These are phyloP conservation scores for Lepidocyrtoides sp. DNA, from an alignment of 2,888 invertebrate genomes.

Conservation along the genomic window DNA sequence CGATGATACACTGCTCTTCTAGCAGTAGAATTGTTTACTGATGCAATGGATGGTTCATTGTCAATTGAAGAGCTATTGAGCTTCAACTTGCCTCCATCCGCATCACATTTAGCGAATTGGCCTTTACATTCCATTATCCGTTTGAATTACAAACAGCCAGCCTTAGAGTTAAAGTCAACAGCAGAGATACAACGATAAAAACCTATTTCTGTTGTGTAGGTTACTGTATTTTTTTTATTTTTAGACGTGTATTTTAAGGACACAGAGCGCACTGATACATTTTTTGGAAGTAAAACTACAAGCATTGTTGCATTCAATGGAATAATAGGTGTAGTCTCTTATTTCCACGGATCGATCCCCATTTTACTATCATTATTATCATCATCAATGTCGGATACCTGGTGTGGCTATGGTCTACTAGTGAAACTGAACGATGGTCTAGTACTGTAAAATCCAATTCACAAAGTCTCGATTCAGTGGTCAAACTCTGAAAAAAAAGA, in stretches of 20 bases:
- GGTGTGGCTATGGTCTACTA: conserved; percentile 45
- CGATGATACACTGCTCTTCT: too few species aligned
- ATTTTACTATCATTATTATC: neutral
- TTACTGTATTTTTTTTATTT: too few species aligned
- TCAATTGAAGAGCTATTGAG: conserved; percentile 12
- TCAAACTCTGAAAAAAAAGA: too few species aligned
- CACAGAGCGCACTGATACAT: too few species aligned
- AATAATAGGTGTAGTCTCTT: too few species aligned
- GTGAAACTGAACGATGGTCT: conserved; percentile 38
- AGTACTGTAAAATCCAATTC: too few species aligned
- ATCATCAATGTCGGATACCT: conserved; percentile 12
- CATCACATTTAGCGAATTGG: conserved; percentile 7
- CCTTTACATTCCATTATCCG: neutral
- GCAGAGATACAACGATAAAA: neutral
- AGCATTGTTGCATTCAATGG: too few species aligned
- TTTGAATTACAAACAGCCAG: neutral
- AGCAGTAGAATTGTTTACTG: conserved; percentile 38
- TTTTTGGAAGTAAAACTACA: too few species aligned
- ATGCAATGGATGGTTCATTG: conserved; percentile 39
- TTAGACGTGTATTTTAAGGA: neutral
- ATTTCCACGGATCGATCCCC: neutral
- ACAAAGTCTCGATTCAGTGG: conserved; percentile 20
- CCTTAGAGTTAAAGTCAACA: too few species aligned
- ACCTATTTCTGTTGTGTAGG: conserved; percentile 4
- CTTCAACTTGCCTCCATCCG: neutral